Evolutionary conservation across 2,113 vertebrate species (phyloP).

Genomic region (Varanus komodoensis): DNA sequence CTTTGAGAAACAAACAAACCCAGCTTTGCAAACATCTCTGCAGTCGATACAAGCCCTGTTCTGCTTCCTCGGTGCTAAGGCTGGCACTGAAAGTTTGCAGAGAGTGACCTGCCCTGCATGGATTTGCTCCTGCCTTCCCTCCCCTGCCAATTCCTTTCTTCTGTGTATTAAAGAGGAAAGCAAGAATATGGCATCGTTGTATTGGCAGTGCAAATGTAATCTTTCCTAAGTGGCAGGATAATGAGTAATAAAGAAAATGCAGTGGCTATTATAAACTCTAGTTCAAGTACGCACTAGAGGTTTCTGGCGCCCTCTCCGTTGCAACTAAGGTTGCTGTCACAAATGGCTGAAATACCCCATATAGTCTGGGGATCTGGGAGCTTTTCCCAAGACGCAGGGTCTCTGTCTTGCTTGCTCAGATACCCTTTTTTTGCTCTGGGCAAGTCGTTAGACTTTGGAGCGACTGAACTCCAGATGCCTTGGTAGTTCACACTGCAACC

Average conservation of each 20-base stretch:
- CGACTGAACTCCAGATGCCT: no score
- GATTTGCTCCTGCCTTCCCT: neutral
- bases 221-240: fast-evolving
- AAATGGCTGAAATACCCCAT: neutral
- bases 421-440: no score
- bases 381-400: no score
- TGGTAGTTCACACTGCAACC: no score
- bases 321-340: neutral
- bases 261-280: neutral
- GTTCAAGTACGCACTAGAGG: neutral
- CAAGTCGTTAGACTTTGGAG: no score
- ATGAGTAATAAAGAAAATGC: neutral
- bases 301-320: neutral
- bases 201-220: neutral
- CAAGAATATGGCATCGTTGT: neutral
- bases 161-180: neutral
- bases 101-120: neutral
- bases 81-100: neutral
- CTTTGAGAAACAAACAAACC: no score
- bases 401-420: no score
- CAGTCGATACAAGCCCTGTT: conserved; percentile 15
- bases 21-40: neutral
- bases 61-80: neutral
- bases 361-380: neutral
- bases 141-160: neutral